phyloP scores from a whole-genome alignment of 2,888 invertebrate genomes.

The Dynastes tityus region DNA sequence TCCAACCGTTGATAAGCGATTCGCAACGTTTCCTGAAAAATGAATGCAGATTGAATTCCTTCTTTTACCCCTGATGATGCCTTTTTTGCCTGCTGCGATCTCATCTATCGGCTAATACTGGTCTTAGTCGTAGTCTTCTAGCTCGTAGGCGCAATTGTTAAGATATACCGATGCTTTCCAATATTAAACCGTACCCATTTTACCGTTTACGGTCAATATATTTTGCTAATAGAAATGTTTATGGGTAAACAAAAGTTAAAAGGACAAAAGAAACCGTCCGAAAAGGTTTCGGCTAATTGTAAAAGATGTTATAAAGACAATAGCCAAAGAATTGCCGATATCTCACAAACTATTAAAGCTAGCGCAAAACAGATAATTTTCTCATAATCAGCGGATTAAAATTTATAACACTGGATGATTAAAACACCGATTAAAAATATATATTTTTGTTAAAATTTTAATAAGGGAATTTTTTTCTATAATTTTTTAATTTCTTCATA shows the following conservation, averaged over 20 bases:
- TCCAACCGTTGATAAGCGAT: constrained; percentile 58
- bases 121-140: background rate
- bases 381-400: too few relatives aligned
- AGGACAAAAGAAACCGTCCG: background rate
- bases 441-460: too few relatives aligned
- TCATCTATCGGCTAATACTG: background rate
- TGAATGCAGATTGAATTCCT: constrained; percentile 55
- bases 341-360: too few relatives aligned
- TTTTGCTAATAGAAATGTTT: constrained; percentile 45
- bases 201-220: constrained; percentile 41
- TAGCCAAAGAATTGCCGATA: too few relatives aligned
- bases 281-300: too few relatives aligned
- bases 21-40: constrained; percentile 55
- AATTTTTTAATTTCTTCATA: too few relatives aligned
- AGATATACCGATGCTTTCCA: constrained; percentile 36
- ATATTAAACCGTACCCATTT: constrained; percentile 19
- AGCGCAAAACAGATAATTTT: too few relatives aligned
- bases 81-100: constrained; percentile 3
- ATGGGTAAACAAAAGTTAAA: constrained; percentile 24
- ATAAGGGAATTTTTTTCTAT: too few relatives aligned
- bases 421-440: too few relatives aligned
- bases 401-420: too few relatives aligned
- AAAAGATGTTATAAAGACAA: too few relatives aligned
- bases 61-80: background rate
- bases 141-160: constrained; percentile 12